Percentiles rank a stretch among this genome's conserved stretches.
Evolutionary conservation across 2,113 vertebrate genomes (phyloP).

Genomic region (Vimba vimba): DNA sequence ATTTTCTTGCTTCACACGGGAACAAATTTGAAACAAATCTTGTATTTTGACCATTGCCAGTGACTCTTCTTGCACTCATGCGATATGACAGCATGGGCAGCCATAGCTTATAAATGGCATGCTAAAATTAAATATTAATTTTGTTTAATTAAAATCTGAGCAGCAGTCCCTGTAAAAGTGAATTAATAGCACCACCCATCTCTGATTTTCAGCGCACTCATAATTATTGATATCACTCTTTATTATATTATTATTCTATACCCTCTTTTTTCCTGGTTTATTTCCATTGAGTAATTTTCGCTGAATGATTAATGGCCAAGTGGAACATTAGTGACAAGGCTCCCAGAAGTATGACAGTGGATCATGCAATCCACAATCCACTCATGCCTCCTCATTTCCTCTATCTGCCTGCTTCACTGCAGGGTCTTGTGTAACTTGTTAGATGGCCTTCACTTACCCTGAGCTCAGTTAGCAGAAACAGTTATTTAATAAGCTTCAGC

Average conservation of each 20-base stretch:
- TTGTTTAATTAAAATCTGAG: slow-evolving; percentile 49
- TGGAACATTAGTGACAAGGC: slow-evolving; percentile 41
- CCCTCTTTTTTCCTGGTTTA: slow-evolving; percentile 43
- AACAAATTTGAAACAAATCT: no score
- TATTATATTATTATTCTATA: slow-evolving; percentile 12
- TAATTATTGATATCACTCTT: slow-evolving; percentile 22
- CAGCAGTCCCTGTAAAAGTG: slow-evolving; percentile 36
- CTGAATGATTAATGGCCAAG: slow-evolving; percentile 33
- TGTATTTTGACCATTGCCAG: neutral
- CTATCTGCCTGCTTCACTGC: slow-evolving; percentile 17
- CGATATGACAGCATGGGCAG: neutral
- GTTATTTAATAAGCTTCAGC: slow-evolving; percentile 5
- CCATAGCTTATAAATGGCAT: slow-evolving; percentile 49
- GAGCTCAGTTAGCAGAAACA: neutral
- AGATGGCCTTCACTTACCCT: neutral
- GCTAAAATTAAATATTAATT: slow-evolving; percentile 54
- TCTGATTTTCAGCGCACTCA: neutral
- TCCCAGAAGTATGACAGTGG: slow-evolving; percentile 9
- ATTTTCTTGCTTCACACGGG: no score
- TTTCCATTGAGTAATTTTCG: slow-evolving; percentile 42
- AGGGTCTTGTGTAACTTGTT: neutral
- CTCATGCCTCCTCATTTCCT: slow-evolving; percentile 35
- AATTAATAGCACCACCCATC: slow-evolving; percentile 16
- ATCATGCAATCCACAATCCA: neutral
- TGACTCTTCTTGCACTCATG: neutral